Percentiles rank a stretch among this genome's conserved stretches.
These are phyloP conservation scores for Pao palembangensis DNA, from an alignment of 2,113 vertebrate genomes.

Conservation along the genomic window DNA sequence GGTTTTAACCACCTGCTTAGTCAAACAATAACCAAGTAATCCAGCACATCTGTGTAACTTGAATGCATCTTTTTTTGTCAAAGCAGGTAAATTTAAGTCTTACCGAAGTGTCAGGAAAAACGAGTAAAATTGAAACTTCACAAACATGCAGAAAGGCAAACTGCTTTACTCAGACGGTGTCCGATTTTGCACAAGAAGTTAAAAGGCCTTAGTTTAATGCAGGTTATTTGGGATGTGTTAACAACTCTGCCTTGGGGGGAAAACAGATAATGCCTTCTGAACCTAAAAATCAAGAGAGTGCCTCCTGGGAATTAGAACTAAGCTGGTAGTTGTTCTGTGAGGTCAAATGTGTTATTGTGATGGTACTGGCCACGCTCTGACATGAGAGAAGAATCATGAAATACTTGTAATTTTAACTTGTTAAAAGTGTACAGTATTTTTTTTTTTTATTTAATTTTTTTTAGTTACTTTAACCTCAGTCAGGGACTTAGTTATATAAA, in stretches of 20 bases:
- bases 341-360: conserved; percentile 44
- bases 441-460: conserved; percentile 17
- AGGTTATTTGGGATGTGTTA: conserved; percentile 43
- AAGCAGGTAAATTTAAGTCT: conserved; percentile 32
- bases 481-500: conserved; percentile 41
- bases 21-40: conserved; percentile 16
- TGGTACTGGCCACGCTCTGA: conserved; percentile 33
- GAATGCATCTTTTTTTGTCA: too few species aligned
- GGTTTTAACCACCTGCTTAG: conserved; percentile 18
- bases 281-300: conserved; percentile 64
- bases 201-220: conserved; percentile 61
- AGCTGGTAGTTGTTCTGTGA: conserved; percentile 54
- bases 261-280: conserved; percentile 56
- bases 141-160: conserved; percentile 29
- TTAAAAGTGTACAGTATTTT: conserved; percentile 32
- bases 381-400: conserved; percentile 24
- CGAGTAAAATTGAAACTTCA: conserved; percentile 31
- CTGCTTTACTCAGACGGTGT: conserved; percentile 40
- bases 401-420: conserved; percentile 33
- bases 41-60: too few species aligned
- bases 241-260: conserved; percentile 52
- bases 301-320: conserved; percentile 55
- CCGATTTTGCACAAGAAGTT: conserved; percentile 70
- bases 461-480: conserved; percentile 41
- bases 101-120: conserved; percentile 35